phyloP scores from a whole-genome alignment of 2,888 invertebrate species.

The Lasius platythorax region DNA sequence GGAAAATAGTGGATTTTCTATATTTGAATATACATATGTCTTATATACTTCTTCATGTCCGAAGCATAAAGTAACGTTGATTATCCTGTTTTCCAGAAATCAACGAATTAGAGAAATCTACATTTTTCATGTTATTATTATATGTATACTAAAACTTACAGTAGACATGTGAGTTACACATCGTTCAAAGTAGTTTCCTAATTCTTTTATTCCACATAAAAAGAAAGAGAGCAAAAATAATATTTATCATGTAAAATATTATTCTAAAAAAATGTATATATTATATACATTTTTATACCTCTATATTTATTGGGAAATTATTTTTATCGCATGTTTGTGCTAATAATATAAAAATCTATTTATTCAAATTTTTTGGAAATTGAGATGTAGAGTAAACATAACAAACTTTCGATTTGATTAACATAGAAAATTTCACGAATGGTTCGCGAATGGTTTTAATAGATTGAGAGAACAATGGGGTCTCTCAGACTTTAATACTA shows the following conservation, averaged over 20 bases:
- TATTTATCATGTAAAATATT: not conserved
- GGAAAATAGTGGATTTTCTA: slow-evolving; percentile 29
- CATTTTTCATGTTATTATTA: not conserved
- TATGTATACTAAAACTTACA: not conserved
- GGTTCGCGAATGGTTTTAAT: not conserved
- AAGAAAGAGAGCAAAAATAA: not conserved
- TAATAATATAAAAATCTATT: not conserved
- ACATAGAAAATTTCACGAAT: not conserved
- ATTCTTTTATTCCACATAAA: not conserved
- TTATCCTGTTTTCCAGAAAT: slow-evolving; percentile 10
- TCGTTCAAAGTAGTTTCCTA: not conserved
- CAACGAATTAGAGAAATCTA: slow-evolving; percentile 1
- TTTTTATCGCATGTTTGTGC: not conserved
- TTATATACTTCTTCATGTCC: not conserved
- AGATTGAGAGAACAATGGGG: not conserved
- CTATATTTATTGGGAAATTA: not conserved
- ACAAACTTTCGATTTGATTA: not conserved
- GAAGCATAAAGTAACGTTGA: slow-evolving; percentile 6
- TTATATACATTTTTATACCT: not conserved
- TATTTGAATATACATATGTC: slow-evolving; percentile 32
- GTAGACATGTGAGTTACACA: not conserved
- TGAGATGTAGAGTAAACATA: not conserved
- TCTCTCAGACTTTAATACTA: not conserved
- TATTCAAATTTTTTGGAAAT: not conserved
- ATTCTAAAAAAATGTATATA: not conserved